Percentiles rank a stretch among this genome's conserved stretches.
These are phyloP conservation scores for Cynocephalus volans DNA, from an alignment of 2,113 vertebrate genomes.

Conservation along the genomic window DNA sequence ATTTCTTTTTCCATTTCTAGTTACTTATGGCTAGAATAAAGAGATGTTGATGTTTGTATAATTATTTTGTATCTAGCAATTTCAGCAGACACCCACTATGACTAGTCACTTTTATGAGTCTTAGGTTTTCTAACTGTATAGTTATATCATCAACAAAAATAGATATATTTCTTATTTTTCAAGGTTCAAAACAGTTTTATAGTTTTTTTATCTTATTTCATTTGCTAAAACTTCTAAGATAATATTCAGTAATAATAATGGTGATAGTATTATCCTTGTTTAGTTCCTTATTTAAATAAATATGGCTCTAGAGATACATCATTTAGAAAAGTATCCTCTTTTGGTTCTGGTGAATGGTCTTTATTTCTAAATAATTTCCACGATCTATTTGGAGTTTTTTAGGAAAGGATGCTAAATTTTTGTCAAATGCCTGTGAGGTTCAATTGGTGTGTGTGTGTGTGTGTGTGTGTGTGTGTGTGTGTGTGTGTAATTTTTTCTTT, in stretches of 20 bases:
- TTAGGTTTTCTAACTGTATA: background rate
- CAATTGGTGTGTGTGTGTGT: background rate
- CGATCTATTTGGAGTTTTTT: background rate
- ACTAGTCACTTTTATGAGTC: slow-evolving; percentile 5
- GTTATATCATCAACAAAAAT: background rate
- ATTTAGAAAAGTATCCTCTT: background rate
- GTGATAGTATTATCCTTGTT: background rate
- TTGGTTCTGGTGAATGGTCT: background rate
- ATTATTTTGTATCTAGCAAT: background rate
- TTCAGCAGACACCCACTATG: background rate
- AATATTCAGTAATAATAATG: background rate
- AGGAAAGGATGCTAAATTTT: background rate
- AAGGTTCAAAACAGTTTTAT: background rate
- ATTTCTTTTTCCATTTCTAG: background rate
- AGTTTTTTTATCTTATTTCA: background rate
- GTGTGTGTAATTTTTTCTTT: background rate
- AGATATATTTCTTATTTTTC: background rate
- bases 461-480: background rate
- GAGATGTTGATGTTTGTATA: background rate
- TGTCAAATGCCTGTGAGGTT: background rate
- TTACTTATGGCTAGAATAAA: background rate
- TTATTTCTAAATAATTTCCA: slow-evolving; percentile 17
- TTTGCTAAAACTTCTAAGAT: background rate
- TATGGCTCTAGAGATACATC: background rate
- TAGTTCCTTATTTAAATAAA: background rate